Base-by-base conservation (phyloP, 2,113 vertebrate species). In the Indicator maculatus region DNA sequence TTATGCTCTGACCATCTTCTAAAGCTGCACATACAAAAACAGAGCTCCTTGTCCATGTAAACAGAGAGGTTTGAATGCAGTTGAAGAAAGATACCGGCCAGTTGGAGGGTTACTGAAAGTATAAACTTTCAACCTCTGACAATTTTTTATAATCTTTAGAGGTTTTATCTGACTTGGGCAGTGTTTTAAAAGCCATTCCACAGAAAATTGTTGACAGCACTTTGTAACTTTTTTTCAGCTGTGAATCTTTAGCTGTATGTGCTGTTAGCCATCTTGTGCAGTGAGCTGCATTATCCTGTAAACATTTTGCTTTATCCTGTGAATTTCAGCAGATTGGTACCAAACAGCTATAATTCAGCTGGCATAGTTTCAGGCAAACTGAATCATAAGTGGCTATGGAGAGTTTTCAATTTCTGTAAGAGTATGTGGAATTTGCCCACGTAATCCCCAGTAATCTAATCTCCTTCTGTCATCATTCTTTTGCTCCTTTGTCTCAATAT, bases 221-320 rank as follows among this genome's bases (percentile, higher is more conserved):
- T 88, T 83, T 93, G 31, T 91, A 23, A 89, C 63, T 83, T 83
- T 85, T 87, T 39, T 83, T 76, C 69, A 90, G 75, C 91, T 93
- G 94, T 87, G 93, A 93, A 64, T 91, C 89, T 80, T 77, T 15
- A 91, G 71, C n/a, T 93, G 75, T 28, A 1, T 69, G 79, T 91
- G 73, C 87, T 77, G 72, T 92, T 96, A 92, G 84, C 93, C 89
- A 80, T 89, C 94, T 88, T 81, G 78, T 52, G 75, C 74, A 70
- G 64, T 10, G 52, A 93, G 76, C 84, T 89, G 85, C 79, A n/a
- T 90, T 95, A 88, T 83, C 94, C 80, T 93, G 85, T 93, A 93
- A 95, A 95, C 85, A 85, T 91, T 95, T 95, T 77, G 79, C 87
- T 94, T 89, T 93, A 80, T 86, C 76, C 64, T 83, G 79, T 72